Base-by-base conservation (phyloP, 2,888 invertebrate species). In the Cantharis rufa region DNA sequence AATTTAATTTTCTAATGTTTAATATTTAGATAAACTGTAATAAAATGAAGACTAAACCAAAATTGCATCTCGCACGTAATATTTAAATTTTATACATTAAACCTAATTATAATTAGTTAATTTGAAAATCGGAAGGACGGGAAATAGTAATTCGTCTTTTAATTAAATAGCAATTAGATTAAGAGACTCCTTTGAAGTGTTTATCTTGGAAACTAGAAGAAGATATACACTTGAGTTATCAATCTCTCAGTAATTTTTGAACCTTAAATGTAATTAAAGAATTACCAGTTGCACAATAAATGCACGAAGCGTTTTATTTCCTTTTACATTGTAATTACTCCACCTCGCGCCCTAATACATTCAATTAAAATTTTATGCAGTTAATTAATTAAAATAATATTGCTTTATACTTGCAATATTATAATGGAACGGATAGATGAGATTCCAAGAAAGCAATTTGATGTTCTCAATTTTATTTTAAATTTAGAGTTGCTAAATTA, bases 1-100 rank as follows among this genome's bases (percentile, higher is more conserved):
- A 69, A 64, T 72, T 78, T 76, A 78, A 78, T 78, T 77, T 70
- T 70, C 68, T 62, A 62, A 75, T 28, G 72, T 11, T n/a, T n/a
- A n/a, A 48, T 48, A 48, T 48, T 48, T 48, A n/a, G n/a, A n/a
- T n/a, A 48, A n/a, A n/a, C 32, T 5, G 13, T 5, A 48, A 48
- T 48, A 48, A 48, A 48, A 48, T 1, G 13, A 13, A 2, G 32
- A 32, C 9, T n/a, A 48, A 48, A 1, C 48, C n/a, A n/a, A n/a
- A 48, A 5, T 32, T 32, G 4, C 32, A 32, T n/a, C 48, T n/a
- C 9, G n/a, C n/a, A 0, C n/a, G 48, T 7, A n/a, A n/a, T 48
- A 48, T n/a, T 48, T 48, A 48, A 48, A 48, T 64, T 64, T 15
- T 16, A 7, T 16, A 10, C 21, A 64, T 64, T 16, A 64, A 64